A percentile compares a stretch with the other conserved stretches of the same genome.
Conservation (phyloP, 2,797 vertebrate genomes). For the Poeciliopsis presidionis region DNA sequence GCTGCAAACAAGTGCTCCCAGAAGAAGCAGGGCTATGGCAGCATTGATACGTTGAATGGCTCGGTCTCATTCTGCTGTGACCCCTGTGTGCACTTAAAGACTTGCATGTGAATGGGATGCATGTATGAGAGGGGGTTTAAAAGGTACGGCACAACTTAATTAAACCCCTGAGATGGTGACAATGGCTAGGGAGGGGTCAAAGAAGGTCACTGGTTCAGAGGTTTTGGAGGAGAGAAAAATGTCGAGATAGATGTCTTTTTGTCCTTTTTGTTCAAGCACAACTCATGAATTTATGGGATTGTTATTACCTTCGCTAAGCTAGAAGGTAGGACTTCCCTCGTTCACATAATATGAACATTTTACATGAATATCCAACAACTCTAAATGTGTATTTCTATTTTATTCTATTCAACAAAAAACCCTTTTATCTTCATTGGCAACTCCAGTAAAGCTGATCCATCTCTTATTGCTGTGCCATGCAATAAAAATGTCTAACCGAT, state of each 20-base stretch:
- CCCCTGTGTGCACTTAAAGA: slow-evolving; percentile 48
- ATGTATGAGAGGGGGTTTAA: slow-evolving; percentile 16
- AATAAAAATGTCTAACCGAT: not conserved
- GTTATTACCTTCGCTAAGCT: not conserved
- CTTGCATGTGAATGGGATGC: slow-evolving; percentile 55
- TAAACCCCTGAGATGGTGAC: slow-evolving; percentile 58
- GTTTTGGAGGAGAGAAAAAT: slow-evolving; percentile 12
- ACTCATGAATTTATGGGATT: not conserved
- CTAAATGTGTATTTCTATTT: not conserved
- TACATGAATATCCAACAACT: no score
- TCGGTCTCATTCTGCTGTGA: slow-evolving; percentile 42
- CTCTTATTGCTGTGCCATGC: not conserved
- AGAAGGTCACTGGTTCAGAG: slow-evolving; percentile 12
- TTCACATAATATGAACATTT: not conserved
- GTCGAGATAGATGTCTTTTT: slow-evolving; percentile 6
- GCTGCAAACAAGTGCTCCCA: slow-evolving; percentile 51
- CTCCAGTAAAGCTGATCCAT: not conserved
- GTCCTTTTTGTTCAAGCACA: slow-evolving; percentile 2
- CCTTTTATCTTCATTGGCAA: not conserved
- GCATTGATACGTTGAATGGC: slow-evolving; percentile 62
- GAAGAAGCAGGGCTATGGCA: slow-evolving; percentile 28
- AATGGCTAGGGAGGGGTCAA: slow-evolving; percentile 34
- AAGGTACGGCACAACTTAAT: slow-evolving; percentile 58
- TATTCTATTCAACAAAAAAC: not conserved
- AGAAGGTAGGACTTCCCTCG: not conserved